Conservation (phyloP, 1,140 invertebrate genomes). For the Whitmania pigra region DNA sequence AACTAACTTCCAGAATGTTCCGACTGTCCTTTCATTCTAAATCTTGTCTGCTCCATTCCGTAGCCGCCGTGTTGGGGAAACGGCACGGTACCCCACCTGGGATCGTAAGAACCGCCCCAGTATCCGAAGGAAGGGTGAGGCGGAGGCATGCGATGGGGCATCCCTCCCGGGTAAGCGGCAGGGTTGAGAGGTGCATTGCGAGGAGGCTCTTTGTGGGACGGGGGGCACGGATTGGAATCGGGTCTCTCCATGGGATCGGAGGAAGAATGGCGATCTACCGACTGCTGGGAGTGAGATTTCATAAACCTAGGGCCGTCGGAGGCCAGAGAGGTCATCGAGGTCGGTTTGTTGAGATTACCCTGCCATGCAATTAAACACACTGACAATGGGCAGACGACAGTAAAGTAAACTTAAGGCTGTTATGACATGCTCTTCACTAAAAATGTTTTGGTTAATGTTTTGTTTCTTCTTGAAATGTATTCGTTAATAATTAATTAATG, state of each 20-base stretch:
- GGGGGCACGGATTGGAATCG: not conserved
- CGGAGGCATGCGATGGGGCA: not conserved
- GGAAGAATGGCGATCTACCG: no score
- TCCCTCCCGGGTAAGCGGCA: not conserved
- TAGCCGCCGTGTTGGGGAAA: not conserved
- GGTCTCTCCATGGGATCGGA: not conserved
- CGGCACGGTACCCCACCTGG: not conserved
- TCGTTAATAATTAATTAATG: no score
- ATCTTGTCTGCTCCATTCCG: not conserved
- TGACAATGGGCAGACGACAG: no score
- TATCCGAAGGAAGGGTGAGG: not conserved
- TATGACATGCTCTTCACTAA: no score
- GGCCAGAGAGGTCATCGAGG: no score
- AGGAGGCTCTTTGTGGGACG: not conserved
- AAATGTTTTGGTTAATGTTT: no score
- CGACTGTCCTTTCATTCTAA: not conserved
- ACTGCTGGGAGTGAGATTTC: no score
- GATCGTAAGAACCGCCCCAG: not conserved
- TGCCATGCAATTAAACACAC: no score
- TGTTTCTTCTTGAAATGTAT: no score
- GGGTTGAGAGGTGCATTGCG: not conserved
- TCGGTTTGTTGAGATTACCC: no score
- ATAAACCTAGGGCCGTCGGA: no score
- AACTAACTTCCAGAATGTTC: constrained; percentile 14
- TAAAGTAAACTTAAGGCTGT: no score